Evolutionary conservation across 2,113 vertebrate genomes (phyloP), one percentile per base, ranked within the genome.

Genomic region (Ictidomys tridecemlineatus): DNA sequence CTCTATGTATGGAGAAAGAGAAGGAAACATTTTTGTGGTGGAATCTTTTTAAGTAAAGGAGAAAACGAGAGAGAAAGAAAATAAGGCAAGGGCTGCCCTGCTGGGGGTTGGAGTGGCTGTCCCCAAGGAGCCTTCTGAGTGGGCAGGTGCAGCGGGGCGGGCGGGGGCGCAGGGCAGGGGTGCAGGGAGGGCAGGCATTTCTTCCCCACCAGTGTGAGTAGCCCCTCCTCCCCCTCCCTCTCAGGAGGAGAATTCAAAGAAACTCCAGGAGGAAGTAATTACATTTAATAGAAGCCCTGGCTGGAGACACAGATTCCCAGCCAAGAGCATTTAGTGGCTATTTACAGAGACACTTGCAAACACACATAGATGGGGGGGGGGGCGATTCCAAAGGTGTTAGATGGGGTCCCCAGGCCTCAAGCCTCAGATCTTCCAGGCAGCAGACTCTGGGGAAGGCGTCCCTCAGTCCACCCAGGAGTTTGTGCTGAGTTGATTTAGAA

Each of bases 1-100:
- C 51, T 67, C 51, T 67, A 51, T n/a, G 2, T 0, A 2, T 6
- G 63, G 74, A 84, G 89, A 13, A 67, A 83, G 83, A 88, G 51
- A 87, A 74, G 79, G 92, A 53, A 85, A 91, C 30, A 48, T 80
- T 94, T 91, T 58, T 96, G 82, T 39, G 65, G 34, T 67, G 63
- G 65, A 37, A 58, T 85, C 91, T 39, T 93, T 89, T 73, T 48
- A 93, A 86, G 84, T 17, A 69, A 58, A 93, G 73, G 70, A 20
- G 14, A 37, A 67, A 63, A 18, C 1, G 2, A 63, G 74, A 94
- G 86, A 91, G 74, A 86, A 94, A 91, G 48, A 94, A 95, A 85
- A 86, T 42, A 37, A 74, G 72, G 37, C 58, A 42, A 20, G 22
- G 18, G 30, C 53, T 11, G n/a, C 20, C 78, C 42, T 48, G 63